Evolutionary conservation across 1,140 invertebrate species (phyloP), one percentile per base, ranked within the genome.

Genomic region (Hermatobates lingyangjiaoensis): DNA sequence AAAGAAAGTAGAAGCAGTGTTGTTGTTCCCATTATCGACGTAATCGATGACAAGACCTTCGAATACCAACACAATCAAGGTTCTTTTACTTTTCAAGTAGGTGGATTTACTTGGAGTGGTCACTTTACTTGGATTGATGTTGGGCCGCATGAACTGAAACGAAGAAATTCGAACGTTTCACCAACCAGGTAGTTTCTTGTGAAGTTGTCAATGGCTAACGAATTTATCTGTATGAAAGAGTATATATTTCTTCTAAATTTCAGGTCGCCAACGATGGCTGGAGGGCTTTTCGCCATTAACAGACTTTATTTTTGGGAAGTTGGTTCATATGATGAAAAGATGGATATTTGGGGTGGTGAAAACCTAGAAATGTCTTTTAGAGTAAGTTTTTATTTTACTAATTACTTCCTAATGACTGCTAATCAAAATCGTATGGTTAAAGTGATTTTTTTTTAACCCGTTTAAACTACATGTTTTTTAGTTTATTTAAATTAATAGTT

Each of bases 21-120:
- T 4, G 81, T 91, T n/a, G 89, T 87, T 55, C 92, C 92, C 0
- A 85, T 95, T 2, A 96, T 96, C 48, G 92, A 96, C 64, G 88
- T 94, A 23, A 87, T 96, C 20, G 86, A 86, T 53, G 91, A 94
- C 60, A 81, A 91, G 58, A 91, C 86, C 3, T 85, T 96, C 57
- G 83, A 87, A 48, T 93, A 92, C 59, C 72, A 83, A 40, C 83
- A 81, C 81, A 62, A 84, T 30, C 77, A 83, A 0, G 80, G 82
- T 59, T 83, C 80, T 53, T 89, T 90, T 56, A 86, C 89, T 60
- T 71, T 90, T 0, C 86, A 92, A 62, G 94, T 89, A 85, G 93
- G 93, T 14, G 92, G 87, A 0, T 93, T 98, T 62, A 95, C 94
- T 64, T 96, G 92, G 91, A 83, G 88, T 54, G 68, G 97, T 0